phyloP scores from a whole-genome alignment of 37 sponge, comb jelly and placozoan species.

The Eunapius fragilis region DNA sequence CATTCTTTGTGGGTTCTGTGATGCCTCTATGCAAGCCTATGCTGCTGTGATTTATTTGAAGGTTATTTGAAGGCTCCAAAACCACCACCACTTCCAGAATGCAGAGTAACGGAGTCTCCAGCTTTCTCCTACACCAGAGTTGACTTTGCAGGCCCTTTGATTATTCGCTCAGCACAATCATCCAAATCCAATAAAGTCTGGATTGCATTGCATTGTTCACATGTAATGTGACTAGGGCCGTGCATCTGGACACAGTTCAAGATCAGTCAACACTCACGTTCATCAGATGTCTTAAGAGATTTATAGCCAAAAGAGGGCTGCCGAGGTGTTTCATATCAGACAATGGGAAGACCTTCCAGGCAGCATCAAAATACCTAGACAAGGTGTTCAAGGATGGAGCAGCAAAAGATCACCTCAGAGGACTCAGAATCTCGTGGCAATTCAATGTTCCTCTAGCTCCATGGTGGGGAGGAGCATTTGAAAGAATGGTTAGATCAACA shows the following conservation, averaged over 20 bases:
- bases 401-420: not conserved
- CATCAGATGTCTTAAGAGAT: conserved; percentile 37
- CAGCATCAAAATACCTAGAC: conserved; percentile 10
- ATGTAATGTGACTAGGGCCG: conserved; percentile 40
- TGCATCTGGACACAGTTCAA: conserved; percentile 46
- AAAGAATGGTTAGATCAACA: conserved; percentile 15
- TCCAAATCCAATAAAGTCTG: conserved; percentile 28
- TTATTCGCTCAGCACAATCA: conserved; percentile 11
- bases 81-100: conserved; percentile 30
- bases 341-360: conserved; percentile 18
- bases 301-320: conserved; percentile 5
- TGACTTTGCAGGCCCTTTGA: conserved; percentile 37
- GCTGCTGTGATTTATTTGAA: conserved; percentile 29
- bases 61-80: conserved; percentile 10
- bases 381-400: conserved; percentile 17
- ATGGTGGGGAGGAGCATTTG: conserved; percentile 21
- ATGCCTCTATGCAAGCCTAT: conserved; percentile 31
- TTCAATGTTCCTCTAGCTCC: conserved; percentile 30
- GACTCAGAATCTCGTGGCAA: not conserved
- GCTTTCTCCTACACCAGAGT: conserved; percentile 39
- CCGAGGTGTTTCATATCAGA: conserved; percentile 16
- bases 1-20: conserved; percentile 27
- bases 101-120: conserved; percentile 16
- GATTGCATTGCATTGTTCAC: conserved; percentile 43
- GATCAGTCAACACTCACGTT: conserved; percentile 28